Percentiles rank a stretch among this genome's conserved stretches.
Evolutionary conservation across 2,888 invertebrate genomes (phyloP).

Genomic region (Theodoxus fluviatilis): DNA sequence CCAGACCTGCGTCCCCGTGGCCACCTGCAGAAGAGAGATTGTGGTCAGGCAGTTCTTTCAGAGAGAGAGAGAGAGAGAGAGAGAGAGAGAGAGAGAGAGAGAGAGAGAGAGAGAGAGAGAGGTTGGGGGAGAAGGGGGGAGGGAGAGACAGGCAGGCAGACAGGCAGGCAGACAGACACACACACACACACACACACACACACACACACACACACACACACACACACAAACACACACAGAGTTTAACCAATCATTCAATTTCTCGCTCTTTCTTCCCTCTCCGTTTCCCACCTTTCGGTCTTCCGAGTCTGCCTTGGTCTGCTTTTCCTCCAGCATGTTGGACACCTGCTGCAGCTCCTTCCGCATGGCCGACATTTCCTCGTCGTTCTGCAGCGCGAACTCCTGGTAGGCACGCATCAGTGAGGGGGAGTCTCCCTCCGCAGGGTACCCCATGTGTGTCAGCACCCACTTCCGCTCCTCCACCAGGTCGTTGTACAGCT

Average conservation of each 20-base stretch:
- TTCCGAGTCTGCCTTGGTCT: constrained; percentile 11
- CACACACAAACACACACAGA: too few relatives aligned
- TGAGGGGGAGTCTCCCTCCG: constrained; percentile 32
- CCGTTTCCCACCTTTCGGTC: constrained; percentile 17
- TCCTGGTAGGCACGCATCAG: constrained; percentile 45
- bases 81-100: too few relatives aligned
- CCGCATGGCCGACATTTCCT: constrained; percentile 39
- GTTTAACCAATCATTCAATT: constrained; percentile 32
- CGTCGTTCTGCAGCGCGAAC: constrained; percentile 44
- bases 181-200: too few relatives aligned
- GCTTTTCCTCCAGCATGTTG: constrained; percentile 29
- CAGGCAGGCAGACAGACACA: too few relatives aligned
- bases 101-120: too few relatives aligned
- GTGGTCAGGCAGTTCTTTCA: constrained; percentile 22
- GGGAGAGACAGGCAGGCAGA: too few relatives aligned
- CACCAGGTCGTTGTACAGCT: constrained; percentile 42
- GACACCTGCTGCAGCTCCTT: constrained; percentile 34
- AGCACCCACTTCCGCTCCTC: constrained; percentile 49
- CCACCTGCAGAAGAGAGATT: constrained; percentile 34
- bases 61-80: too few relatives aligned
- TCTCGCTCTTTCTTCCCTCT: constrained; percentile 33
- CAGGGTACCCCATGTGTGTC: constrained; percentile 42
- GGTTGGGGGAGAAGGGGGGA: too few relatives aligned
- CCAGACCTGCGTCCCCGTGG: constrained; percentile 43
- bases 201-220: too few relatives aligned